Percentiles rank a stretch among this genome's conserved stretches.
Evolutionary conservation across 2,113 vertebrate species (phyloP).

Genomic region (Oreotragus oreotragus): DNA sequence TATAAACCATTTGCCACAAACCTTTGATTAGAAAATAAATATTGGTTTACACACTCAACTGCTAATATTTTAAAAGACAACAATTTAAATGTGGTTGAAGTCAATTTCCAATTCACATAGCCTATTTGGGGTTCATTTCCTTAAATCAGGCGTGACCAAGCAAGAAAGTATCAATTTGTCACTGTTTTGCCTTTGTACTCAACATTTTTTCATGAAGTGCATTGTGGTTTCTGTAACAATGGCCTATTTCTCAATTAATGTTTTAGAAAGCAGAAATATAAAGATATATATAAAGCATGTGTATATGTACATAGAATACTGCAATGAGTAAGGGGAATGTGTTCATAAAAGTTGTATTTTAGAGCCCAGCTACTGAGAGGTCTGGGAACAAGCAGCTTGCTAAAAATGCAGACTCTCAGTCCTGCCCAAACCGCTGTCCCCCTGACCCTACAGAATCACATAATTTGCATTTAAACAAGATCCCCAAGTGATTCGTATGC

Average conservation of each 20-base stretch:
- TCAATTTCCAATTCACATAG: constrained; percentile 67
- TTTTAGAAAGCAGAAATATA: constrained; percentile 1
- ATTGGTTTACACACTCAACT: constrained; percentile 43
- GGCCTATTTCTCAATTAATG: constrained; percentile 38
- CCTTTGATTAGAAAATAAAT: constrained; percentile 40
- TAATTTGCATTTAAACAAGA: constrained; percentile 49
- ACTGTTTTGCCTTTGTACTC: constrained; percentile 40
- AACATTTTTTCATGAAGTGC: background rate
- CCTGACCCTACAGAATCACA: background rate
- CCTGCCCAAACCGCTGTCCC: background rate
- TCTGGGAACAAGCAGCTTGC: background rate
- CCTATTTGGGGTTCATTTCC: constrained; percentile 58
- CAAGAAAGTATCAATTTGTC: constrained; percentile 63
- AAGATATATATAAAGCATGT: background rate
- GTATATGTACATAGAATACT: background rate
- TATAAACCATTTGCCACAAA: constrained; percentile 7
- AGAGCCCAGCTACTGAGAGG: background rate
- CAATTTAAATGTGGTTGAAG: constrained; percentile 59
- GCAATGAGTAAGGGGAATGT: rapidly evolving
- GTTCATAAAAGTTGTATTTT: background rate
- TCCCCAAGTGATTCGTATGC: background rate
- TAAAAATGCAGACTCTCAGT: background rate
- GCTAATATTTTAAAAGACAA: constrained; percentile 61
- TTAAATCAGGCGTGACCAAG: constrained; percentile 54
- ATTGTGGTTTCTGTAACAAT: constrained; percentile 20